Evolutionary conservation across 2,113 vertebrate genomes (phyloP).

Genomic region (Malurus cyaneus): DNA sequence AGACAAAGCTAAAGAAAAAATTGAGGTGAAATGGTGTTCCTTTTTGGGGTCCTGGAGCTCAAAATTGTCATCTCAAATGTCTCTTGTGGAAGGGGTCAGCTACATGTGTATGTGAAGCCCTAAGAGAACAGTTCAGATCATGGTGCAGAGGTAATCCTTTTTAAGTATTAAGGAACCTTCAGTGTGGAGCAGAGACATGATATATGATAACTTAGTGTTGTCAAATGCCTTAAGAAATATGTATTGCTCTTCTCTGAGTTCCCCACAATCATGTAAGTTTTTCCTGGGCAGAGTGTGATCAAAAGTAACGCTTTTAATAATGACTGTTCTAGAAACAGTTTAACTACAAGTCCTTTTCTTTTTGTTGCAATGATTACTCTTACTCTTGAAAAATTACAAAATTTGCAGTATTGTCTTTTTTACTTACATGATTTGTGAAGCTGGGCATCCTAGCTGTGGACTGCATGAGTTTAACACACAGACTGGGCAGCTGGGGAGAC

Average conservation of each 20-base stretch:
- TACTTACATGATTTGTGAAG: neutral
- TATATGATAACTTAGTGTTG: neutral
- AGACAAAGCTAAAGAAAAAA: neutral
- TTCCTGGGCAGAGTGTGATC: neutral
- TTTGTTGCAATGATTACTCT: neutral
- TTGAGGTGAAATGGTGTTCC: neutral
- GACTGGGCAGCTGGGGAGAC: neutral
- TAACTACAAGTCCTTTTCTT: neutral
- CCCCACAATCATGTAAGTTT: neutral
- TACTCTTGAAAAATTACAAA: neutral
- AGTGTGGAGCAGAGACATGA: neutral
- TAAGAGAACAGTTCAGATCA: neutral
- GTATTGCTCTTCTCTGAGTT: neutral
- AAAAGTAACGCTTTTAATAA: neutral
- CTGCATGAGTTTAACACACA: neutral
- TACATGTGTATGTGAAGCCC: rapidly evolving
- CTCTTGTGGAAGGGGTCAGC: neutral
- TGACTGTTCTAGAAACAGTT: neutral
- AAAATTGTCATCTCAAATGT: neutral
- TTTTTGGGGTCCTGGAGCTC: neutral
- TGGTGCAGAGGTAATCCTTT: neutral
- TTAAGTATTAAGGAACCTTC: neutral
- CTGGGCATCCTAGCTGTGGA: neutral
- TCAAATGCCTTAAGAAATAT: neutral
- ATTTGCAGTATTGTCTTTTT: neutral